A percentile compares a stretch with the other conserved stretches of the same genome.
Evolutionary conservation across 2,888 invertebrate genomes (phyloP).

Genomic region (Chorisops tibialis): DNA sequence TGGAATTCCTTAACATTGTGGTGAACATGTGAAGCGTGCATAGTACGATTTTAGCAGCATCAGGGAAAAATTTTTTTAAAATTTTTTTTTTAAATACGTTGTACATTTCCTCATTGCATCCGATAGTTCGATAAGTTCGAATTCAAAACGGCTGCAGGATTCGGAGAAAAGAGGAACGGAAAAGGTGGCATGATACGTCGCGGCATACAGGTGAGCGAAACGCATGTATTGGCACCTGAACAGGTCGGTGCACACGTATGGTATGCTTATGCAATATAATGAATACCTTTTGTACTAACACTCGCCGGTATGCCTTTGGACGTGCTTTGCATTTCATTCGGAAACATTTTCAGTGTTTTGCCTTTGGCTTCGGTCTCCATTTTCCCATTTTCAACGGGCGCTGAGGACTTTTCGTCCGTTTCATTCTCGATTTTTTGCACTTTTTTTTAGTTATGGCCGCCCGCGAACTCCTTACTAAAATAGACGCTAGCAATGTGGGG

Average conservation of each 20-base stretch:
- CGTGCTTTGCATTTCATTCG: constrained; percentile 30
- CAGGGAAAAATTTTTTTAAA: too few species aligned
- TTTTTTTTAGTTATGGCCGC: constrained; percentile 1
- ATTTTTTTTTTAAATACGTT: too few species aligned
- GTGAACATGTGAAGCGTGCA: too few species aligned
- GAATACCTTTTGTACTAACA: constrained; percentile 14
- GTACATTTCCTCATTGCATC: too few species aligned
- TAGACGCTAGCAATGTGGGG: not conserved
- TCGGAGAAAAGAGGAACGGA: too few species aligned
- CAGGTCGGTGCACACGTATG: constrained; percentile 17
- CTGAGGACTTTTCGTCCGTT: not conserved
- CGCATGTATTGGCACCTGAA: constrained; percentile 12
- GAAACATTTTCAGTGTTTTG: constrained; percentile 20
- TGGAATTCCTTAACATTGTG: too few species aligned
- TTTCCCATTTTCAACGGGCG: not conserved
- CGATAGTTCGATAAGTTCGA: too few species aligned
- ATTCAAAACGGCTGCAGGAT: too few species aligned
- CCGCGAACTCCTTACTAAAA: not conserved
- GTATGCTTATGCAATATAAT: constrained; percentile 9
- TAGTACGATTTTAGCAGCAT: too few species aligned
- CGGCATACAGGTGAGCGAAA: not conserved
- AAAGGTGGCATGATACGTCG: too few species aligned
- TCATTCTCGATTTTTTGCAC: not conserved
- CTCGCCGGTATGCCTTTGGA: constrained; percentile 24
- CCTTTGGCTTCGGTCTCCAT: not conserved